These are phyloP conservation scores for Ictidomys tridecemlineatus DNA, from an alignment of 2,113 vertebrate species.

Conservation along the genomic window DNA sequence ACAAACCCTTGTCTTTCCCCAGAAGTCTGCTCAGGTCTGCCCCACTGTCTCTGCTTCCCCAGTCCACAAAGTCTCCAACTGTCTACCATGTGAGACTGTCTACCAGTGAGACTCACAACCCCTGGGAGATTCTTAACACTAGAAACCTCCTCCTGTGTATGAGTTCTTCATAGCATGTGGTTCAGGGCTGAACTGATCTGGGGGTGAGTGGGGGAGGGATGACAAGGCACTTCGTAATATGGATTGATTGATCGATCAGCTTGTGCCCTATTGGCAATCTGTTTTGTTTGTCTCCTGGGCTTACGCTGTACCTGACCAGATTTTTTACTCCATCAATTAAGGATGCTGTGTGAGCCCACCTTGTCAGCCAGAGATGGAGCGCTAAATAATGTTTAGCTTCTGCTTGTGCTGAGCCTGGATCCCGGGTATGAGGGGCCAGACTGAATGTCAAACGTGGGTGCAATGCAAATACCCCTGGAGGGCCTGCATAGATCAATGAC, in stretches of 20 bases:
- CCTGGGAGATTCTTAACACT: background rate
- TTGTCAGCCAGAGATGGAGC: background rate
- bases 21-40: background rate
- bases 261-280: background rate
- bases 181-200: background rate
- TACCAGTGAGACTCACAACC: background rate
- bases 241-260: background rate
- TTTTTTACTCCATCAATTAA: background rate
- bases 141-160: background rate
- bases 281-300: background rate
- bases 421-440: background rate
- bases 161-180: background rate
- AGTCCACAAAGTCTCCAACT: fast-evolving
- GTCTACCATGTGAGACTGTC: background rate
- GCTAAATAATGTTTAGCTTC: background rate
- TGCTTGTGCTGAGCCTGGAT: background rate
- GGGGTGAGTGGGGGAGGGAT: background rate
- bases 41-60: background rate
- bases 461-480: fast-evolving
- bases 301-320: background rate
- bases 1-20: background rate
- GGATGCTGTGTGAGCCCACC: background rate
- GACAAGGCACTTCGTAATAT: background rate
- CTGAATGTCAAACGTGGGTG: background rate
- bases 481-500: fast-evolving